Percentiles rank a stretch among this genome's conserved stretches.
phyloP scores from a whole-genome alignment of 2,797 vertebrate species.

The Urocyon cinereoargenteus region DNA sequence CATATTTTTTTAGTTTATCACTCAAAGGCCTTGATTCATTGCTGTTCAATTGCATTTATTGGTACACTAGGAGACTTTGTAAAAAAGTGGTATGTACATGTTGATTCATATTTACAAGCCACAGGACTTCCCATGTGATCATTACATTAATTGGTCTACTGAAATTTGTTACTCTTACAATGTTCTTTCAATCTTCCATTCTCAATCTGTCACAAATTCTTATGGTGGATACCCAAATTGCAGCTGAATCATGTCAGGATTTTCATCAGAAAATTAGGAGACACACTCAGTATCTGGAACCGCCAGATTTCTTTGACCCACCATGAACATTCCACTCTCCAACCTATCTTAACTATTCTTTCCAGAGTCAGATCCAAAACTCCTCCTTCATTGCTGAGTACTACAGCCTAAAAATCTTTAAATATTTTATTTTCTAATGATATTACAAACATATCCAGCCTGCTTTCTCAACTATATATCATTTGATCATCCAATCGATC shows the following conservation, averaged over 20 bases:
- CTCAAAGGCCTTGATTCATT: background rate
- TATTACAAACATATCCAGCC: too few species aligned
- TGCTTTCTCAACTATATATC: background rate
- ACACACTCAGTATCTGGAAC: background rate
- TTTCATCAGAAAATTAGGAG: background rate
- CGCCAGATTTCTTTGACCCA: background rate
- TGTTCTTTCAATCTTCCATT: background rate
- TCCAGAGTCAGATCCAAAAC: background rate
- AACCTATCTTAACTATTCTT: background rate
- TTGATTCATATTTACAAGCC: background rate
- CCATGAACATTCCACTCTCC: background rate
- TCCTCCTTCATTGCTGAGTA: background rate
- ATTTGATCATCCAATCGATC: background rate
- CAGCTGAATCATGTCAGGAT: background rate
- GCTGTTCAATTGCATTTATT: background rate
- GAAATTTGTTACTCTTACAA: background rate
- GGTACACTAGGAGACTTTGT: background rate
- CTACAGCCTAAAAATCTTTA: background rate
- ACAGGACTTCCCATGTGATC: background rate
- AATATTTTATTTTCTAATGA: background rate
- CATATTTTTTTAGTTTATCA: background rate
- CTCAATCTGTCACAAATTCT: background rate
- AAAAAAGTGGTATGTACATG: too few species aligned
- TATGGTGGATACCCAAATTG: rapidly evolving
- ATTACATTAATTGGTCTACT: background rate